Percentiles rank a stretch among this genome's conserved stretches.
Conservation (phyloP, 2,888 invertebrate genomes). For the Blastobasis lacticolella region DNA sequence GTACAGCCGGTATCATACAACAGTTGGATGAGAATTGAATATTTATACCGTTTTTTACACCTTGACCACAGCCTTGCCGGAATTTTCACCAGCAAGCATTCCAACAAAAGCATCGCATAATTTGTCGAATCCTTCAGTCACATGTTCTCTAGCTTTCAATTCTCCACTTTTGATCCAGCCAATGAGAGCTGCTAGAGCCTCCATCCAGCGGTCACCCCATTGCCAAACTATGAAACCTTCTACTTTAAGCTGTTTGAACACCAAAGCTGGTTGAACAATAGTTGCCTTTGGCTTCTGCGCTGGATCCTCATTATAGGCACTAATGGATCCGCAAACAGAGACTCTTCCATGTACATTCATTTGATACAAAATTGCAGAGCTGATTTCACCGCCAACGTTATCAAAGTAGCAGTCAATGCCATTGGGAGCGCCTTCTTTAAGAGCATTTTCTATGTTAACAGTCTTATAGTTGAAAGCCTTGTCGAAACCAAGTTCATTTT, state of each 20-base stretch:
- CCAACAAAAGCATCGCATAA: constrained; percentile 78
- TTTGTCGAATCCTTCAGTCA: constrained; percentile 81
- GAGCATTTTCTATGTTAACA: constrained; percentile 60
- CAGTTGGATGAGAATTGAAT: no score
- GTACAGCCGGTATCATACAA: no score
- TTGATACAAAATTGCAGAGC: constrained; percentile 70
- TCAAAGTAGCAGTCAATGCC: constrained; percentile 86
- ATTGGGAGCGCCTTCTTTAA: constrained; percentile 77
- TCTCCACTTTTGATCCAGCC: constrained; percentile 78
- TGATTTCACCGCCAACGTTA: constrained; percentile 81
- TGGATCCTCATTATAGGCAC: constrained; percentile 36
- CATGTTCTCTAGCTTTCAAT: constrained; percentile 77
- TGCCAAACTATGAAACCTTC: constrained; percentile 74
- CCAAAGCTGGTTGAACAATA: constrained; percentile 69
- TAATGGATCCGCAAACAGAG: constrained; percentile 43
- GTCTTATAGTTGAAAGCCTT: constrained; percentile 83
- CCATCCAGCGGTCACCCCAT: constrained; percentile 71
- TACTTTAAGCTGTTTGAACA: constrained; percentile 74
- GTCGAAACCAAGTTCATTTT: constrained; percentile 79
- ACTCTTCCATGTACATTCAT: constrained; percentile 65
- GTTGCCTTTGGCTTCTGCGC: constrained; percentile 34
- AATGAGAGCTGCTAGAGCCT: constrained; percentile 73
- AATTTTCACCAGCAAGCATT: constrained; percentile 76
- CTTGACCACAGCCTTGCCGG: constrained; percentile 80
- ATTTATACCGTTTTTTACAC: constrained; percentile 18